phyloP scores from a whole-genome alignment of 2,113 vertebrate species.

The Rhombomys opimus region DNA sequence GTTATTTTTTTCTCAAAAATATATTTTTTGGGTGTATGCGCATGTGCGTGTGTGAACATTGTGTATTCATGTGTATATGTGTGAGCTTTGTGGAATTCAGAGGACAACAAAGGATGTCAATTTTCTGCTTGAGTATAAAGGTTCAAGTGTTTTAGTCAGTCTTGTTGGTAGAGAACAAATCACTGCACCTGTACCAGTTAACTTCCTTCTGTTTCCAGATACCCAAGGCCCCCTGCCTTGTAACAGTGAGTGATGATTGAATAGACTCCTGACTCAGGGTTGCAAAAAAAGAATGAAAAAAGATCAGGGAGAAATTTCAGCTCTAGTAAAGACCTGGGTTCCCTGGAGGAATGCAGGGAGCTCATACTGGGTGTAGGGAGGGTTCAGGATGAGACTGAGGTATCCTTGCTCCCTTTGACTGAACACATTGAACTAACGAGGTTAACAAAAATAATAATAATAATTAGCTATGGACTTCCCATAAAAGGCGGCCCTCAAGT shows the following conservation, averaged over 20 bases:
- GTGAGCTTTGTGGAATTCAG: background rate
- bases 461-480: background rate
- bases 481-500: too few species aligned
- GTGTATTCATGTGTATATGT: too few species aligned
- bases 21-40: background rate
- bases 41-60: background rate
- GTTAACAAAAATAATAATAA: background rate
- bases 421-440: background rate
- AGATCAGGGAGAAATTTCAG: background rate
- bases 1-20: background rate
- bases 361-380: background rate
- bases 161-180: background rate
- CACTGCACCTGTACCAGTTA: background rate
- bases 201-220: too few species aligned
- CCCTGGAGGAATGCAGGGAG: background rate
- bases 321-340: too few species aligned
- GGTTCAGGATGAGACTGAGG: background rate
- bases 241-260: too few species aligned
- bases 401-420: too few species aligned
- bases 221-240: background rate
- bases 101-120: background rate
- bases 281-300: too few species aligned
- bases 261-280: background rate
- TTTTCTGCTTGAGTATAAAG: background rate
- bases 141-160: too few species aligned